Base-by-base conservation (phyloP, 1,140 invertebrate species). In the Lethrus apterus region DNA sequence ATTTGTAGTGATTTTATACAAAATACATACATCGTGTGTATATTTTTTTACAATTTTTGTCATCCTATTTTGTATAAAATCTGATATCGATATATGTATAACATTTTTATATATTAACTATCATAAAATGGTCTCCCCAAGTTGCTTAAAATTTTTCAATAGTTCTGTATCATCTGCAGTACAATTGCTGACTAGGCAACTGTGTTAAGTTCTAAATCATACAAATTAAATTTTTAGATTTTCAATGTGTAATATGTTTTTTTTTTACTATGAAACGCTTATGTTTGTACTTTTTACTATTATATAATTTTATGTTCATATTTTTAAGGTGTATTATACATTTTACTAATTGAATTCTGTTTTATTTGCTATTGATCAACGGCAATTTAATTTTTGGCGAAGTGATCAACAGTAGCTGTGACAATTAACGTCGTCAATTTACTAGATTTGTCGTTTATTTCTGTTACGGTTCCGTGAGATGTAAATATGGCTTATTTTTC, bases 401-500 rank as follows among this genome's bases (percentile, higher is more conserved):
- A 18, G 17, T 29, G 24, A 32, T 51, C 32, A 17, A 18, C 32
- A 34, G 32, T 34, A 18, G 31, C 2, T 34, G 17, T 34, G 11
- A 34, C 32, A 18, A 32, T 43, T 43, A n/a, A 21, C 26, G 24
- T 10, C 14, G 41, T 20, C 32, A 36, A 34, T 46, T 36, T 13
- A 35, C 29, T 46, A 45, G 43, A 35, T 20, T 20, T 33, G 13
- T 3, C 30, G 32, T 17, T 44, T 21, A n/a, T 44, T 33, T 32
- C 14, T 11, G 17, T 43, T 42, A 14, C 18, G 20, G 34, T 46
- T 42, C 38, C 20, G 45, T 11, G 36, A 46, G 23, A 43, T 54
- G 52, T 54, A 51, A 50, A 53, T 53, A 53, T 46, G 44, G 52
- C 53, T 58, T 54, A n/a, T n/a, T n/a, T 53, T 50, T 40, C 50